Base-by-base conservation (phyloP, 2,797 vertebrate genomes). In the Crypturellus tataupa region DNA sequence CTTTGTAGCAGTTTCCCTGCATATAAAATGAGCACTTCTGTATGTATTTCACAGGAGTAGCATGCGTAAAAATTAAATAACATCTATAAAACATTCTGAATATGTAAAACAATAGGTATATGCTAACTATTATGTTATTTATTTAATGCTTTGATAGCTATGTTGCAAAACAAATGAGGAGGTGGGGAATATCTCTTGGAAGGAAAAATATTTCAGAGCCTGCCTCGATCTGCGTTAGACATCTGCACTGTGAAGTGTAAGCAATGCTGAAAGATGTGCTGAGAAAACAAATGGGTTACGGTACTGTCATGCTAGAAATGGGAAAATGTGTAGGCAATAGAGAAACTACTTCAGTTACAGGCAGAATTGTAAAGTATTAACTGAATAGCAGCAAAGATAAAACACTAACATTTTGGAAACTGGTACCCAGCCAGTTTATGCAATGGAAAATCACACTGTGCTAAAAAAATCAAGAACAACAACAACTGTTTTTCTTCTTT, bases 211-310 rank as follows among this genome's bases (percentile, higher is more conserved):
- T 90, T 89, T 85, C 93, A 85, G 87, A 3, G 4, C 92, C 58
- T 10, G 84, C 94, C 94, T 94, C 85, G 95, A 94, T 96, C 96
- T 96, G 91, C 91, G 53, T 95, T 91, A 92, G 96, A 95, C 95
- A 96, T 97, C 95, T 96, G 93, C 94, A 93, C 91, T 96, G 95
- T 85, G 92, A 96, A 96, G 87, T 76, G 84, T 73, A 90, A 95
- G 94, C 37, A 63, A 91, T 89, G 94, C 92, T 96, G 91, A 96
- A 95, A 95, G 91, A 95, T 81, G 85, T 91, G 81, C 90, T 86
- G 90, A 95, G 93, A 96, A 95, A 93, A 89, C 92, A 97, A 96
- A 91, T 3, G 51, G 90, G 94, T 96, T 95, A 86, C 90, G 86
- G 86, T 60, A 55, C 90, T 78, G 76, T 91, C 39, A 10, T 81